phyloP scores from a whole-genome alignment of 2,888 invertebrate genomes.

The Drosophila niveifrons region DNA sequence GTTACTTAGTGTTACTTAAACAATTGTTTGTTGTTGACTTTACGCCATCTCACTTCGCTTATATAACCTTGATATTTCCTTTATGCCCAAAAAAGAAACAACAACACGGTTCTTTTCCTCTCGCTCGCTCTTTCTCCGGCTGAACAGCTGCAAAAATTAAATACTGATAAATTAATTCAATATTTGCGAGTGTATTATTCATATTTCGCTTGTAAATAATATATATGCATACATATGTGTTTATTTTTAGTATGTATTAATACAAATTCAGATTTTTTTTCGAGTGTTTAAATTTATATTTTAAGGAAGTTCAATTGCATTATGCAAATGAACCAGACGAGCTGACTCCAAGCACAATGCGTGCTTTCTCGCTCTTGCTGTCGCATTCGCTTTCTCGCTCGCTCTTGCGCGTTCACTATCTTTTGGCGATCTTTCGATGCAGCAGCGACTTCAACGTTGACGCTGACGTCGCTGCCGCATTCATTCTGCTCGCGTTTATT shows the following conservation, averaged over 20 bases:
- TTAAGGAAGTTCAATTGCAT: slow-evolving; percentile 62
- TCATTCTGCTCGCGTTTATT: slow-evolving; percentile 44
- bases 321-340: slow-evolving; percentile 60
- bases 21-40: slow-evolving; percentile 52
- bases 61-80: slow-evolving; percentile 72
- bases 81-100: slow-evolving; percentile 37
- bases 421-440: slow-evolving; percentile 38
- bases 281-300: slow-evolving; percentile 17
- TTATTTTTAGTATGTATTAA: slow-evolving; percentile 12
- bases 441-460: slow-evolving; percentile 19
- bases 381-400: neutral
- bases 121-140: slow-evolving; percentile 10
- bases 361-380: neutral
- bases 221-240: slow-evolving; percentile 9
- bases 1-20: slow-evolving; percentile 45
- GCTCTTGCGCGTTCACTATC: slow-evolving; percentile 10
- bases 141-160: slow-evolving; percentile 62
- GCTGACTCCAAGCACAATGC: slow-evolving; percentile 32
- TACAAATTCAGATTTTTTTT: slow-evolving; percentile 23
- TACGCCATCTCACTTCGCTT: slow-evolving; percentile 45
- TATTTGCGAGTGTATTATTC: slow-evolving; percentile 35
- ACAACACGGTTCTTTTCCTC: slow-evolving; percentile 20
- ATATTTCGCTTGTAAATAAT: slow-evolving; percentile 12
- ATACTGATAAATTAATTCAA: slow-evolving; percentile 34
- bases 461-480: slow-evolving; percentile 15